Evolutionary conservation across 2,113 vertebrate genomes (phyloP), one percentile per base, ranked within the genome.

Genomic region (Typhlomys cinereus): DNA sequence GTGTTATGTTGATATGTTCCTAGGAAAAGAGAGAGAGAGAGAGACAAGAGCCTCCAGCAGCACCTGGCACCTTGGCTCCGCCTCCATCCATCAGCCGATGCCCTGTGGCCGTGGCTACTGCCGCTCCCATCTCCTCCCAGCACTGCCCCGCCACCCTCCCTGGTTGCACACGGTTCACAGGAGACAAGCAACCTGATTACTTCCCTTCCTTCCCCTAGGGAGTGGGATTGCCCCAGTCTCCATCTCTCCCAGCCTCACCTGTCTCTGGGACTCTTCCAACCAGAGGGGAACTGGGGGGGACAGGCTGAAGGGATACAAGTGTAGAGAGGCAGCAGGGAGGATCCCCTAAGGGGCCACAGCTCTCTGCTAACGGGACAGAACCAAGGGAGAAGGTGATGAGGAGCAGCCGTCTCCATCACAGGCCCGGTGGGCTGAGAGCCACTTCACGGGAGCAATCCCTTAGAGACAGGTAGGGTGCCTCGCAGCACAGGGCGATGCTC

Each of bases 401-500:
- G 61, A 46, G 4, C 48, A 84, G 75, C 29, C 25, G 23, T 31
- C 66, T 31, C 48, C 69, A 46, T 52, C 46, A 80, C 31, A 44
- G 36, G 50, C 7, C 31, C 36, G 39, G 9, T 5, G 34, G 25
- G 34, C 4, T 5, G n/a, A 23, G 12, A 1, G 8, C 70, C 71
- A 48, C 9, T 9, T 86, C 36, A 46, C 9, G 13, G 34, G 80
- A 67, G 76, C 54, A 39, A 78, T 7, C 69, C 80, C 69, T 71
- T 57, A 7, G 41, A 44, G 54, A 48, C 34, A 88, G 64, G 11
- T 17, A 12, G 61, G 61, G 73, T 64, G 84, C 10, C 39, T 10
- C 5, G 2, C 52, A 20, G 52, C 12, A 1, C 0, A 0, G 18
- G 27, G 50, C 0, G 36, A 36, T 23, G 11, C 7, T 44, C 23